Evolutionary conservation across 2,888 invertebrate genomes (phyloP), one percentile per base, ranked within the genome.

Genomic region (Apodemia zela): DNA sequence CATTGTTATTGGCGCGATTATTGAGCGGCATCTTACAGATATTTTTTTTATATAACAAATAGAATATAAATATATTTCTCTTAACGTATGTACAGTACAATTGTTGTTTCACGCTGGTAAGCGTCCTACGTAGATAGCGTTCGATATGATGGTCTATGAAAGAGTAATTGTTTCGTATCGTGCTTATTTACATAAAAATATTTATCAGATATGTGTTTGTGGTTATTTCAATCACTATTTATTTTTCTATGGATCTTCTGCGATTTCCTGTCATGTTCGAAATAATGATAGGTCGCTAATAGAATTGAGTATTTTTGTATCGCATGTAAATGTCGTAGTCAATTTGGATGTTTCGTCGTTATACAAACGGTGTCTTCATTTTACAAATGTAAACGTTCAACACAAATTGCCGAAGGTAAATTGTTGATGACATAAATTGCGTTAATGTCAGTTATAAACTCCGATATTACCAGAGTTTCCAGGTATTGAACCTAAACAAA

Each of bases 241-340:
- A 87, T 87, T 88, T 87, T 88, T 87, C 74, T 87, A 87, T 80
- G 70, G 67, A 72, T 79, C 80, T 79, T 81, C 77, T 75, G 71
- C 70, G 75, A 47, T 47, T 2, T 47, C 47, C 2, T 47, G 17
- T 47, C 47, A 17, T 47, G 17, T 8, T 47, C 17, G 11, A 45
- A 45, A n/a, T 45, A 15, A 63, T 65, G 64, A 38, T 68, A 67
- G 66, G 63, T 69, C 65, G 66, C 70, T 72, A 70, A 66, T 63
- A 70, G 71, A 8, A 42, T 42, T 42, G 15, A 74, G 69, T 78
- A 77, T 78, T 79, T 77, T 77, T 77, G 67, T 77, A 77, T 67
- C 68, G 69, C 71, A 62, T 72, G 66, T 72, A 71, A 66, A 47
- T 33, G 35, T 54, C n/a, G n/a, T n/a, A n/a, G n/a, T n/a, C n/a